Evolutionary conservation across 1,140 invertebrate genomes (phyloP).

Genomic region (Lasioglossum albipes): DNA sequence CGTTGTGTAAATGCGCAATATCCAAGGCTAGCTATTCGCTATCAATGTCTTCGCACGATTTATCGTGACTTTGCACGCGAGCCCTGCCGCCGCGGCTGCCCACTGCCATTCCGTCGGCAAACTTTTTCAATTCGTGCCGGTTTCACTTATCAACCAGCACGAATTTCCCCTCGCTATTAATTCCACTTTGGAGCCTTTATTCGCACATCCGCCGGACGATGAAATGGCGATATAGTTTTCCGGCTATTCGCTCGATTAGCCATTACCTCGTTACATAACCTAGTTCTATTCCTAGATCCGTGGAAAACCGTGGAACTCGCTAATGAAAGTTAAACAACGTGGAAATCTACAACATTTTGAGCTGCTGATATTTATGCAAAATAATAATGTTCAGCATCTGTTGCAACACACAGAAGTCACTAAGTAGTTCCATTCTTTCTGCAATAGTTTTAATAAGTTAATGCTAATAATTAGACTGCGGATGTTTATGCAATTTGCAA

Average conservation of each 20-base stretch:
- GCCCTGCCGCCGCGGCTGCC: constrained; percentile 27
- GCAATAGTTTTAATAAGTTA: no score
- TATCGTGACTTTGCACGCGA: constrained; percentile 63
- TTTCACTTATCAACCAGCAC: constrained; percentile 57
- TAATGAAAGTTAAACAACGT: no score
- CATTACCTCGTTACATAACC: neutral
- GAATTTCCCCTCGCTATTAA: constrained; percentile 62
- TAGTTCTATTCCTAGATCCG: neutral
- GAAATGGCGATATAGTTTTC: neutral
- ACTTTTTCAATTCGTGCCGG: constrained; percentile 59
- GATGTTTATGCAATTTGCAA: no score
- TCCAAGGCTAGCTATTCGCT: constrained; percentile 48
- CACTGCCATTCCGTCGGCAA: constrained; percentile 50
- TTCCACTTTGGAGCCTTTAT: constrained; percentile 54
- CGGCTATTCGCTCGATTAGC: neutral
- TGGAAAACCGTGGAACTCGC: neutral
- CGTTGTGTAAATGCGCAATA: constrained; percentile 44
- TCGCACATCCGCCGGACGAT: constrained; percentile 41
- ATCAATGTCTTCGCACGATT: constrained; percentile 64
- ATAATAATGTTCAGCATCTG: no score
- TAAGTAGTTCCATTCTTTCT: no score
- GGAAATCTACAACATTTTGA: no score
- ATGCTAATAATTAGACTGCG: no score
- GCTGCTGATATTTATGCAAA: no score
- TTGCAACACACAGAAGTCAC: no score